Base-by-base conservation (phyloP, 2,113 vertebrate species). In the Furnarius figulus region DNA sequence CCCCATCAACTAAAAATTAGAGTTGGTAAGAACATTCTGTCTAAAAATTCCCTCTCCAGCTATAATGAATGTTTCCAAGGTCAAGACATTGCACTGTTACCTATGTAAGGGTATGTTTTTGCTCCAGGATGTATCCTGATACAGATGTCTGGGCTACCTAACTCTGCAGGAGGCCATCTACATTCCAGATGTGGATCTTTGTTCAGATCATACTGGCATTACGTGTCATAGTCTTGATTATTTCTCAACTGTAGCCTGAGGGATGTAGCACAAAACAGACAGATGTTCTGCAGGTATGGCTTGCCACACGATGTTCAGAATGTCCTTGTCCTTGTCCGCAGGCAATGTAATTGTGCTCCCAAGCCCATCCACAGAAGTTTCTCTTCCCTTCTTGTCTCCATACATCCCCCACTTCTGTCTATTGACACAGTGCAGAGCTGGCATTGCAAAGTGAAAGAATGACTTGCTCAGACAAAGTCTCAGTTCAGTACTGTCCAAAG, bases 151-250 rank as follows among this genome's bases (percentile, higher is more conserved):
- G 62, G 27, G 42, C 93, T 95, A 93, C 76, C 68, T 92, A 92
- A 81, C 94, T 92, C 95, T 65, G 76, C 94, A 96, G 95, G 94
- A 93, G 92, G 79, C 63, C 87, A 89, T 95, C 84, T 75, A 95
- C 52, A 65, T 89, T 95, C 95, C 94, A 96, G 95, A 95, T 96
- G 94, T 87, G 65, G 61, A 90, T 94, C 53, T 39, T 80, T 28
- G 46, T 77, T 95, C 67, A 62, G 12, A 66, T 74, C 72, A 70
- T 40, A 42, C 5, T 90, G 68, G 33, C 39, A 52, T 75, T 82
- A 58, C 2, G 0, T 85, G 44, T 31, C 24, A 12, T 10, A 85
- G 59, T n/a, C 40, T 68, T 82, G 39, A 20, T 58, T 85, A 5
- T 79, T 94, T 93, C 33, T 52, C 82, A 79, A 40, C 44, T 25